Conservation (phyloP, 2,113 vertebrate species). For the Chinchilla lanigera region DNA sequence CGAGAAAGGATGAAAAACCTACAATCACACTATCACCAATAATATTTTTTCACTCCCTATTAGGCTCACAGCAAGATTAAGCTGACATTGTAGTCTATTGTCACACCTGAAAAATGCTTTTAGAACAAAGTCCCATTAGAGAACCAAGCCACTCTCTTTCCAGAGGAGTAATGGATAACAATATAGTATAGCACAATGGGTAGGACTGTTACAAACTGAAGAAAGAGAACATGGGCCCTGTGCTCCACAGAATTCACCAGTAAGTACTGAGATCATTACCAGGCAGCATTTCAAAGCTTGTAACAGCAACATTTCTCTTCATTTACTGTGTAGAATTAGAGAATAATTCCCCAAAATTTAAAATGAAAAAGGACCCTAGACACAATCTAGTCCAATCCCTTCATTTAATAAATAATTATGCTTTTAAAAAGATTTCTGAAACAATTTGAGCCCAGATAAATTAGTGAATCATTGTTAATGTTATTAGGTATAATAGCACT, state of each 20-base stretch:
- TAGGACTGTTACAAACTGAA: slow-evolving; percentile 67
- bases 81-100: slow-evolving; percentile 53
- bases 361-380: slow-evolving; percentile 39
- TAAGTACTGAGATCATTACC: slow-evolving; percentile 70
- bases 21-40: slow-evolving; percentile 8
- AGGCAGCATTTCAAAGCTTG: slow-evolving; percentile 55
- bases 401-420: slow-evolving; percentile 2
- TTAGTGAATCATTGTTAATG: background rate
- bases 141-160: slow-evolving; percentile 58
- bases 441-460: slow-evolving; percentile 47
- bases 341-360: slow-evolving; percentile 39
- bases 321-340: slow-evolving; percentile 61
- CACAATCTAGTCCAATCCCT: background rate
- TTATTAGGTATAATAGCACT: slow-evolving; percentile 21
- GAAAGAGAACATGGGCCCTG: slow-evolving; percentile 48
- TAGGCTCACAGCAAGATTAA: slow-evolving; percentile 69
- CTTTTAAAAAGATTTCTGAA: background rate
- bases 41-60: slow-evolving; percentile 66
- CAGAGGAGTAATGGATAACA: slow-evolving; percentile 61
- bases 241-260: slow-evolving; percentile 15
- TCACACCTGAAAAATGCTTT: slow-evolving; percentile 68
- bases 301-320: slow-evolving; percentile 47
- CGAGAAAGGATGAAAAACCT: slow-evolving; percentile 32
- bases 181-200: slow-evolving; percentile 59
- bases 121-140: slow-evolving; percentile 63